Evolutionary conservation across 2,113 vertebrate genomes (phyloP), one percentile per base, ranked within the genome.

Genomic region (Pithys albifrons): DNA sequence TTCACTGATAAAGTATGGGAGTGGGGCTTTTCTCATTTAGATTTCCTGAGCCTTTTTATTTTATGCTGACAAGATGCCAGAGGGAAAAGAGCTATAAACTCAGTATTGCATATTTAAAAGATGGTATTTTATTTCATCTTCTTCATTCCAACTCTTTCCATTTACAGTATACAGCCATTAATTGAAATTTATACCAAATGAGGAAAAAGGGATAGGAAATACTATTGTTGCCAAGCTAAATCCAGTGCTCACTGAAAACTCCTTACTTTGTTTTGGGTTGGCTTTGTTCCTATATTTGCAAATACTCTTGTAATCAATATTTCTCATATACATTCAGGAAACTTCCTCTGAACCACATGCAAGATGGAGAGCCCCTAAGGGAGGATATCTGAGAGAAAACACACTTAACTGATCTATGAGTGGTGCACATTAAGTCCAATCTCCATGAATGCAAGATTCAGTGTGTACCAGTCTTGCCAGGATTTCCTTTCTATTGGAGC

Each of bases 61-160:
- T 95, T 96, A 92, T 88, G 79, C 94, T 96, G 94, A 95, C 91
- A 93, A 82, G 88, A 91, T 93, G 85, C 91, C 70, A 91, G 79
- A 77, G n/a, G 61, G 18, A 87, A 91, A 89, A 85, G 93, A 83
- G 70, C 84, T 91, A 87, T 93, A 92, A 96, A 84, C 83, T 89
- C 80, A 82, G 87, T 96, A 92, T 93, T 87, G 83, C 77, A 35
- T 92, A 85, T 95, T 88, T 92, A 92, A 92, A 93, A 89, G 41
- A 66, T 35, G 43, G 79, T 80, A 58, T 91, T 97, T 94, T 76
- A 89, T 94, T 96, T 94, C 83, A 85, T 89, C 70, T 88, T 86
- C 85, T 54, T 89, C 88, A 82, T 93, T 87, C 76, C 70, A 55
- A 54, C 65, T 87, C 52, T 93, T 91, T 84, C 83, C 19, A 69